Base-by-base conservation (phyloP, 1,140 invertebrate species). In the Agraylea sexmaculata region DNA sequence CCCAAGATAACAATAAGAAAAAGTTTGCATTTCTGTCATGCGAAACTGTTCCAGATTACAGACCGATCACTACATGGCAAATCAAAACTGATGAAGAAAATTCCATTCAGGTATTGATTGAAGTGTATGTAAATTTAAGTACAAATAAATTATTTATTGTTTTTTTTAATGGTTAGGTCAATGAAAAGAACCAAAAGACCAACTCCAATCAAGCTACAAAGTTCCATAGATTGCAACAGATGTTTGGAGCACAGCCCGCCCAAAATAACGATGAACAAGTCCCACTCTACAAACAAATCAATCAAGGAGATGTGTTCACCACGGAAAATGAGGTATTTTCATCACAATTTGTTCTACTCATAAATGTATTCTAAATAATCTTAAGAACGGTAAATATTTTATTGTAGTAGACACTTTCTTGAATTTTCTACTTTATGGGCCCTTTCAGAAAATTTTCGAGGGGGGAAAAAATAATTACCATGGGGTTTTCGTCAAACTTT, bases 11-110 rank as follows among this genome's bases (percentile, higher is more conserved):
- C 7, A 87, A 87, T 60, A 77, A 81, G 48, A 80, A 78, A 62
- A 89, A 88, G 64, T 86, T 87, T 59, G 80, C 81, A 2, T 88
- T 88, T 60, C 67, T 89, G 1, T 78, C 81, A 15, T 75, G 78
- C 3, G 80, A 84, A 66, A 87, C 84, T 10, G 75, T 82, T 37
- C 81, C 84, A 22, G 84, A 89, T 64, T 89, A 89, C 60, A 68
- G 86, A 47, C 77, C 83, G 4, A 66, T 80, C 3, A 69, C 38
- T 19, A 40, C 25, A 7, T 48, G 45, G 46, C 49, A 51, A 36
- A 27, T 49, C 53, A 43, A 55, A 57, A 40, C 41, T 45, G 25
- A 55, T 47, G 39, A 47, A 36, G 57, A 63, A 6, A 50, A 48
- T 23, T 55, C 57, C 15, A 19, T 52, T 5, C 57, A 57, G 53